Percentiles rank a stretch among this genome's conserved stretches.
Evolutionary conservation across 1,140 invertebrate species (phyloP).

Genomic region (Drosophila orosa): DNA sequence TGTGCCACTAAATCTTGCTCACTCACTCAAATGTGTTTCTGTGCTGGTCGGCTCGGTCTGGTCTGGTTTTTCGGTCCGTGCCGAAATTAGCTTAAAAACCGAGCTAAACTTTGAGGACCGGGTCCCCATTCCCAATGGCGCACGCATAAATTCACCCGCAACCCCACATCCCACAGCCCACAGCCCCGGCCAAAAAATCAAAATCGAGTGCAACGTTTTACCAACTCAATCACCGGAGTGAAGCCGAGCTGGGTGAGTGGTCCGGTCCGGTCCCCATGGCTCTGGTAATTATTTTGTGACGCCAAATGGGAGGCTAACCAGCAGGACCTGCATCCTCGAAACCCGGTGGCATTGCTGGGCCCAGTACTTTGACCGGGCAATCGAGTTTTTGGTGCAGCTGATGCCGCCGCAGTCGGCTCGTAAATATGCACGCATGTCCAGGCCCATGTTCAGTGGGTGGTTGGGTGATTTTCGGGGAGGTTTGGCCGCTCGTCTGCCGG

Average conservation of each 20-base stretch:
- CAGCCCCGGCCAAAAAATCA: slow-evolving; percentile 56
- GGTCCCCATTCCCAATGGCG: slow-evolving; percentile 45
- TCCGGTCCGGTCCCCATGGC: slow-evolving; percentile 54
- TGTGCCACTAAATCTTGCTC: slow-evolving; percentile 76
- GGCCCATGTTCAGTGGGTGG: slow-evolving; percentile 40
- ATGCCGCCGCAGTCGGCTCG: slow-evolving; percentile 76
- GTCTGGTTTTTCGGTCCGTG: slow-evolving; percentile 21
- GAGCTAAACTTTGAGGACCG: slow-evolving; percentile 58
- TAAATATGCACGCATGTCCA: slow-evolving; percentile 82
- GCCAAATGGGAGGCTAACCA: slow-evolving; percentile 50
- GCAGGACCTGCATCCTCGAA: slow-evolving; percentile 15
- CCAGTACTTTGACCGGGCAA: slow-evolving; percentile 51
- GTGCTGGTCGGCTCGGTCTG: not conserved
- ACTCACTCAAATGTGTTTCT: slow-evolving; percentile 69
- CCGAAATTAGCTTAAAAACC: slow-evolving; percentile 77
- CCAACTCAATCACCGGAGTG: slow-evolving; percentile 74
- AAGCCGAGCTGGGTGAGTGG: slow-evolving; percentile 28
- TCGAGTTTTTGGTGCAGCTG: slow-evolving; percentile 81
- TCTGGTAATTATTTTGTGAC: slow-evolving; percentile 82
- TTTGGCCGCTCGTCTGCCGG: slow-evolving; percentile 1
- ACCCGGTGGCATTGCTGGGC: slow-evolving; percentile 20
- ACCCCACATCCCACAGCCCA: not conserved
- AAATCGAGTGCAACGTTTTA: slow-evolving; percentile 79
- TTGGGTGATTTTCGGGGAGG: not conserved
- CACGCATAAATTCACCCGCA: slow-evolving; percentile 61